A percentile compares a stretch with the other conserved stretches of the same genome.
These are phyloP conservation scores for Trissolcus basalis DNA, from an alignment of 1,140 invertebrate genomes.

Conservation along the genomic window DNA sequence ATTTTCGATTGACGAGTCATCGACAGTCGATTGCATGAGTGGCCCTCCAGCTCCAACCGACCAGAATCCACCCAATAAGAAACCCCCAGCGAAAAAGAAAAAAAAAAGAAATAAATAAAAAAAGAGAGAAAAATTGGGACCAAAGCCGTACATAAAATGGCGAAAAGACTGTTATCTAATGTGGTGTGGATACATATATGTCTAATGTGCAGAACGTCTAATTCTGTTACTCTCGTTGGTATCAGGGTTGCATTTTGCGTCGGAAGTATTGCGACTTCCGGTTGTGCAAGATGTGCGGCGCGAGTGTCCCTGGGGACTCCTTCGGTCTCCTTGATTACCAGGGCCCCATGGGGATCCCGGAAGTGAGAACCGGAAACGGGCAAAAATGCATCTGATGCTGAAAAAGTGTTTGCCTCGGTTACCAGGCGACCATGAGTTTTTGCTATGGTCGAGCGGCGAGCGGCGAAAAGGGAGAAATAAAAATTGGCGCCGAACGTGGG, in stretches of 20 bases:
- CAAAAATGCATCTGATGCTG: conserved; percentile 58
- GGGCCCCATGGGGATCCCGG: conserved; percentile 58
- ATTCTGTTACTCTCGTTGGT: conserved; percentile 55
- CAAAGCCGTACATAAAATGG: background rate
- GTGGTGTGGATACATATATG: background rate
- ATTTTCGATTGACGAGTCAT: conserved; percentile 75
- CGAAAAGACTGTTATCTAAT: conserved; percentile 35
- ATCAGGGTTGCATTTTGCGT: conserved; percentile 65
- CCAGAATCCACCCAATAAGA: background rate
- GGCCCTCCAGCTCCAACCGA: background rate
- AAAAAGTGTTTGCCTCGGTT: conserved; percentile 62
- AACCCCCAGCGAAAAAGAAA: background rate
- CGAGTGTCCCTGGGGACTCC: conserved; percentile 66
- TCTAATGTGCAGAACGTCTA: conserved; percentile 56
- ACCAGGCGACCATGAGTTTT: conserved; percentile 55
- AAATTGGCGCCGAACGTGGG: conserved; percentile 23
- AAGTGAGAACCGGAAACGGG: conserved; percentile 29
- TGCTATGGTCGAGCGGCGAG: conserved; percentile 8
- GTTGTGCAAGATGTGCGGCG: conserved; percentile 29
- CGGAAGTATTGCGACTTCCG: conserved; percentile 25
- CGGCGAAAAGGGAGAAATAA: conserved; percentile 25
- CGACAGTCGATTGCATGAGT: conserved; percentile 70
- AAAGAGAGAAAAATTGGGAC: too few species aligned
- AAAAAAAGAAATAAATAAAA: too few species aligned
- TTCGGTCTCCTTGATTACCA: conserved; percentile 65